These are phyloP conservation scores for Carterocephalus palaemon DNA, from an alignment of 2,888 invertebrate genomes.

Conservation along the genomic window DNA sequence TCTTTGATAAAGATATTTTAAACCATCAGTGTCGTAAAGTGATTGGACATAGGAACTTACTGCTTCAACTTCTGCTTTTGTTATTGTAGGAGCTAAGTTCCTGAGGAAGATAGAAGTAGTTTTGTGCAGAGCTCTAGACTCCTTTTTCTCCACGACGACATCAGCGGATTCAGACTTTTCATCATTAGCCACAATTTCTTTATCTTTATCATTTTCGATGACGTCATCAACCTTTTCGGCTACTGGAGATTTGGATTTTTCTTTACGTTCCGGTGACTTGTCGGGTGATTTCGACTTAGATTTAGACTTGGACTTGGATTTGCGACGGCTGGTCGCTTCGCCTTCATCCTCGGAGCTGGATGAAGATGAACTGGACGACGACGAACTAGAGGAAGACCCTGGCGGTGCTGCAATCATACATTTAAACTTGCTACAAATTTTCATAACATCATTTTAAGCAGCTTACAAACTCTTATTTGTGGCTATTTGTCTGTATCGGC, in stretches of 20 bases:
- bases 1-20: too few species aligned
- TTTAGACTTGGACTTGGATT: constrained; percentile 65
- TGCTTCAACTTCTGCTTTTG: constrained; percentile 97
- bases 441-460: too few species aligned
- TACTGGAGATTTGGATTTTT: constrained; percentile 56
- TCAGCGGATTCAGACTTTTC: constrained; percentile 76
- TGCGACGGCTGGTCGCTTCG: constrained; percentile 53
- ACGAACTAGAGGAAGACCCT: constrained; percentile 73
- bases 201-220: constrained; percentile 49
- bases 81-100: constrained; percentile 96
- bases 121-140: constrained; percentile 90
- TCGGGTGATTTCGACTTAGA: constrained; percentile 55
- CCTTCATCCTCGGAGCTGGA: constrained; percentile 75
- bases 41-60: constrained; percentile 79
- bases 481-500: too few species aligned
- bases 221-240: constrained; percentile 46
- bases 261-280: constrained; percentile 57
- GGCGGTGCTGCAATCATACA: constrained; percentile 58
- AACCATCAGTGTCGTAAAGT: too few species aligned
- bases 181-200: constrained; percentile 58
- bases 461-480: too few species aligned
- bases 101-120: constrained; percentile 98
- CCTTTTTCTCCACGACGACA: constrained; percentile 63
- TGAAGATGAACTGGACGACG: constrained; percentile 73
- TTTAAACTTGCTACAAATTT: too few species aligned